Conservation (phyloP, 92 coral and sea anemone genomes). For the Porites rus region DNA sequence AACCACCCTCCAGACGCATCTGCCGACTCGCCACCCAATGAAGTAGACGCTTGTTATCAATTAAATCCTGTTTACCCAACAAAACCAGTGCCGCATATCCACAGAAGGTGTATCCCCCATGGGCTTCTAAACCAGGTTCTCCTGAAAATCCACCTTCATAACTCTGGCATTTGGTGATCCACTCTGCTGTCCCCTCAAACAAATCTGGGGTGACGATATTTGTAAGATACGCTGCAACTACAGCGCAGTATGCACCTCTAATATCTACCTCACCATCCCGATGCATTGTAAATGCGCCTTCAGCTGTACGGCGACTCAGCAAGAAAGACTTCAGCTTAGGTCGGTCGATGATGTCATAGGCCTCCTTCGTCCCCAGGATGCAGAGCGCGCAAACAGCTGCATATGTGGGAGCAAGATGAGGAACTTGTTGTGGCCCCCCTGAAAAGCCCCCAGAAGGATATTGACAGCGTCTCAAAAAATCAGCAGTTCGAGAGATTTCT, state of each 20-base stretch:
- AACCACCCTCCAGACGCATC: conserved; percentile 97
- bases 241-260: conserved; percentile 97
- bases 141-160: conserved; percentile 99
- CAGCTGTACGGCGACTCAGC: conserved; percentile 75
- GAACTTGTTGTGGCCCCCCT: conserved; percentile 97
- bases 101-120: conserved; percentile 98
- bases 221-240: conserved; percentile 88
- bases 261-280: conserved; percentile 98
- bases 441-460: conserved; percentile 93
- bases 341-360: conserved; percentile 89
- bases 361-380: conserved; percentile 91
- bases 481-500: conserved; percentile 77
- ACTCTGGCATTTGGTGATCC: conserved; percentile 94
- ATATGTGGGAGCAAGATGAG: conserved; percentile 98
- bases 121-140: conserved; percentile 98
- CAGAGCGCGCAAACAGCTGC: conserved; percentile 95
- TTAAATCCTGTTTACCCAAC: conserved; percentile 78
- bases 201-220: conserved; percentile 82
- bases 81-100: conserved; percentile 92
- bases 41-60: conserved; percentile 78
- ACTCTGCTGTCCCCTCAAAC: conserved; percentile 94
- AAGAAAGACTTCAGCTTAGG: conserved; percentile 79
- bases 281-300: conserved; percentile 95
- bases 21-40: conserved; percentile 91
- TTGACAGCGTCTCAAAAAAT: conserved; percentile 89